A percentile compares a stretch with the other conserved stretches of the same genome.
Conservation (phyloP, 2,797 vertebrate species). For the Fistularia commersonii region DNA sequence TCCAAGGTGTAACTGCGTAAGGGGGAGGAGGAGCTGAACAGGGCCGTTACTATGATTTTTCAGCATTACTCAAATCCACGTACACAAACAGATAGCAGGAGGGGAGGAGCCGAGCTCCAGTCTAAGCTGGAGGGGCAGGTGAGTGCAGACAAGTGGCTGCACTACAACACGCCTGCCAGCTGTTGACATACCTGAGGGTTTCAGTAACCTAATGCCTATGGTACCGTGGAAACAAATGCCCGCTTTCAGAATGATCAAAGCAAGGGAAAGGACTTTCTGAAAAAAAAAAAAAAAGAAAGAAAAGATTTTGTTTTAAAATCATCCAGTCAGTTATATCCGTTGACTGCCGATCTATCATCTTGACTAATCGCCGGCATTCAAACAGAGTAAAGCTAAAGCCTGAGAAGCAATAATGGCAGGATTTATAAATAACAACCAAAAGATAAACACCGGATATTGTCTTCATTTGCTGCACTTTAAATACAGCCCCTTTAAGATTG, state of each 20-base stretch:
- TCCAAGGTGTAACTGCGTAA: constrained; percentile 28
- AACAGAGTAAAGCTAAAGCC: neutral
- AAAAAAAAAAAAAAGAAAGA: neutral
- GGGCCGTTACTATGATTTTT: constrained; percentile 46
- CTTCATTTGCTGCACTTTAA: constrained; percentile 25
- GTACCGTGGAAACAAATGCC: constrained; percentile 3
- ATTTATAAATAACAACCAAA: constrained; percentile 21
- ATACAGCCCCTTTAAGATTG: constrained; percentile 8
- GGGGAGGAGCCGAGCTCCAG: constrained; percentile 33
- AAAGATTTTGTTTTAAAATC: no score
- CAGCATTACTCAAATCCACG: constrained; percentile 54
- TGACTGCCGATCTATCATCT: no score
- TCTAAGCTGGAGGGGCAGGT: constrained; percentile 39
- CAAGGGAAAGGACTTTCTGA: neutral
- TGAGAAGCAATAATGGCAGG: constrained; percentile 9
- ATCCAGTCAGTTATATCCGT: no score
- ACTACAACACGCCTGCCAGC: constrained; percentile 45
- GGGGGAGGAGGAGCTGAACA: constrained; percentile 40
- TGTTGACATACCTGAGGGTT: constrained; percentile 37
- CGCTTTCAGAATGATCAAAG: constrained; percentile 3
- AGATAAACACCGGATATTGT: constrained; percentile 41
- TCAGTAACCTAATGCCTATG: constrained; percentile 34
- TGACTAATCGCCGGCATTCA: no score
- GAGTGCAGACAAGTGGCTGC: constrained; percentile 30
- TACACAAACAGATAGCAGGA: neutral